Evolutionary conservation across 2,797 vertebrate species (phyloP).

Genomic region (Buceros bicornis): DNA sequence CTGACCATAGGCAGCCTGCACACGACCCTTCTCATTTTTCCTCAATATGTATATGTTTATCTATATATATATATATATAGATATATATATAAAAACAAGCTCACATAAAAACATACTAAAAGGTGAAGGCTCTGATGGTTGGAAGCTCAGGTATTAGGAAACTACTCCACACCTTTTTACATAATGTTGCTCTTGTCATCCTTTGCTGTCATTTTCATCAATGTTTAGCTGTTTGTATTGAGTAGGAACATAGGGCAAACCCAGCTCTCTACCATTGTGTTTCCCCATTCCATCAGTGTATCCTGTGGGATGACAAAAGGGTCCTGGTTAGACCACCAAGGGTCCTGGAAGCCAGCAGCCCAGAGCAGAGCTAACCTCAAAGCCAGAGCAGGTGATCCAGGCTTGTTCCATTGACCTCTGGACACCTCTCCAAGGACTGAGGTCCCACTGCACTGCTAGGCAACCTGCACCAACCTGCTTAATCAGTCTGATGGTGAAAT

Average conservation of each 20-base stretch:
- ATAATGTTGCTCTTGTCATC: not conserved
- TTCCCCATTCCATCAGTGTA: not conserved
- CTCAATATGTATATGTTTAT: not conserved
- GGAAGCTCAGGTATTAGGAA: not conserved
- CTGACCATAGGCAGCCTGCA: not conserved
- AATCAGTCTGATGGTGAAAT: not conserved
- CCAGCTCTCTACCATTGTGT: accelerated
- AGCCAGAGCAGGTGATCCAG: not conserved
- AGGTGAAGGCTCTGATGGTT: not conserved
- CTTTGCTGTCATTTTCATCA: not conserved
- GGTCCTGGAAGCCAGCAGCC: not conserved
- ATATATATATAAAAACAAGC: not conserved
- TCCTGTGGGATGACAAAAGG: not conserved
- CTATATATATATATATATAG: too few relatives aligned
- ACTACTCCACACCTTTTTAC: accelerated
- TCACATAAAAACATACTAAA: not conserved
- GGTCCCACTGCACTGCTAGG: not conserved
- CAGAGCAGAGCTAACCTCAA: not conserved
- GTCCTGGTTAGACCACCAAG: not conserved
- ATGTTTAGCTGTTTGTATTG: not conserved
- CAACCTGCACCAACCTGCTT: not conserved
- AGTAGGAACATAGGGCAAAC: not conserved
- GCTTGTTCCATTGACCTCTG: not conserved
- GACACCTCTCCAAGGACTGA: not conserved
- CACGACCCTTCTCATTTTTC: not conserved